Conservation (phyloP, 1,140 invertebrate genomes). For the Phymastichus coffea region DNA sequence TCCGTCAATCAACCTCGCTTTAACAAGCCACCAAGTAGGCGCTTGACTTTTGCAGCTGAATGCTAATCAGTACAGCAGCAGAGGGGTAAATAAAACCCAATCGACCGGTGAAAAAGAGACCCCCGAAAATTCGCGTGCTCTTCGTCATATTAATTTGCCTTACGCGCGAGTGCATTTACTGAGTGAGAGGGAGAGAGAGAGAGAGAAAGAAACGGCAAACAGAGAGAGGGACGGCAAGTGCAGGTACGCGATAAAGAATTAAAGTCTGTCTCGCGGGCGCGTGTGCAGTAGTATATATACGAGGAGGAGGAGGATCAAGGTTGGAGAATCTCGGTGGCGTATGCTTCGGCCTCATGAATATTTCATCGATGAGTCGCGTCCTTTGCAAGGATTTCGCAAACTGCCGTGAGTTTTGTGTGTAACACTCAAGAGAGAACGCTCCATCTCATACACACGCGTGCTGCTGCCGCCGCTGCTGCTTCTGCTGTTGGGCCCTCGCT, state of each 20-base stretch:
- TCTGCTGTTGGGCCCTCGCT: not conserved
- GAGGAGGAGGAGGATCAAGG: not conserved
- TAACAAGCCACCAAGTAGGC: no score
- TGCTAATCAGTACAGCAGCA: no score
- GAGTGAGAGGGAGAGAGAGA: not conserved
- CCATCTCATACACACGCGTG: not conserved
- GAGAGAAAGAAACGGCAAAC: not conserved
- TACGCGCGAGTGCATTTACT: no score
- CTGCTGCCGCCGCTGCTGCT: not conserved
- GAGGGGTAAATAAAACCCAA: no score
- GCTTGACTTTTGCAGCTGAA: no score
- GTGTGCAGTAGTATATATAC: not conserved
- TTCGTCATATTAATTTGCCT: no score
- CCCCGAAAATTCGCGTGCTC: no score
- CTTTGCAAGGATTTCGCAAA: slow-evolving; percentile 18
- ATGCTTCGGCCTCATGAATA: slow-evolving; percentile 21
- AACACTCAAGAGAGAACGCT: not conserved
- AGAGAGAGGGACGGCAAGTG: not conserved
- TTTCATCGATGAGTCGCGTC: slow-evolving; percentile 19
- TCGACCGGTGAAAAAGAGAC: no score
- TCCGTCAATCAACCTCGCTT: no score
- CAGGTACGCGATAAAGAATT: not conserved
- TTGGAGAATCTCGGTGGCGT: not conserved
- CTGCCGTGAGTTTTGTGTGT: slow-evolving; percentile 4
- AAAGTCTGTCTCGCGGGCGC: not conserved